Conservation (phyloP, 64 coral and sea anemone genomes). For the Montipora foliosa region DNA sequence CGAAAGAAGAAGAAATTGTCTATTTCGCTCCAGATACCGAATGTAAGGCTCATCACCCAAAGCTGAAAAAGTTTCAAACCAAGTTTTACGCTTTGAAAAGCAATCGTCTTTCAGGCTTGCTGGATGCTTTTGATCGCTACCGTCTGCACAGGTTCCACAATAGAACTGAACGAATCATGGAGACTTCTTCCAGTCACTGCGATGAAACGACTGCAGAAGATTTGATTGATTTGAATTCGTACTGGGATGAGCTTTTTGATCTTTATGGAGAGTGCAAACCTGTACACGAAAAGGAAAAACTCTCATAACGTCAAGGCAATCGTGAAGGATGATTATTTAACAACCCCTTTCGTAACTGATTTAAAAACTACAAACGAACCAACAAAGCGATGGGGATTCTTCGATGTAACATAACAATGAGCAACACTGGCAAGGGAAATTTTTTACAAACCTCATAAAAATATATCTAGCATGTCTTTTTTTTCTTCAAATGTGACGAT, state of each 20-base stretch:
- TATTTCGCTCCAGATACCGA: conserved; percentile 21
- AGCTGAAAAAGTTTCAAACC: conserved; percentile 11
- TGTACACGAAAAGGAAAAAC: not conserved
- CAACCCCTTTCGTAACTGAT: too few species aligned
- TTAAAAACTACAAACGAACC: too few species aligned
- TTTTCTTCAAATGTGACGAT: too few species aligned
- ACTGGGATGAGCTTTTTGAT: conserved; percentile 31
- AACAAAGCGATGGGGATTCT: too few species aligned
- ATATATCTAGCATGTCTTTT: too few species aligned
- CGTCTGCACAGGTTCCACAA: not conserved
- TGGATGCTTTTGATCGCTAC: not conserved
- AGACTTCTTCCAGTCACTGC: not conserved
- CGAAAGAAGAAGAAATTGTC: conserved; percentile 15
- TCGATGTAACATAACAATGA: too few species aligned
- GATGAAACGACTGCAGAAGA: not conserved
- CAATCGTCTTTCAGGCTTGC: not conserved
- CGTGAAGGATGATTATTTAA: too few species aligned
- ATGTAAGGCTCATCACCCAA: not conserved
- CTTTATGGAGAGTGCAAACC: not conserved
- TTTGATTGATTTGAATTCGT: not conserved
- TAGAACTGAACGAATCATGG: not conserved
- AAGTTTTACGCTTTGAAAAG: not conserved
- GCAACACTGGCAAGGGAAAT: too few species aligned
- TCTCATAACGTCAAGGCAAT: not conserved
- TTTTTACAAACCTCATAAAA: too few species aligned